Evolutionary conservation across 2,797 vertebrate genomes (phyloP).

Genomic region (Cuculus canorus): DNA sequence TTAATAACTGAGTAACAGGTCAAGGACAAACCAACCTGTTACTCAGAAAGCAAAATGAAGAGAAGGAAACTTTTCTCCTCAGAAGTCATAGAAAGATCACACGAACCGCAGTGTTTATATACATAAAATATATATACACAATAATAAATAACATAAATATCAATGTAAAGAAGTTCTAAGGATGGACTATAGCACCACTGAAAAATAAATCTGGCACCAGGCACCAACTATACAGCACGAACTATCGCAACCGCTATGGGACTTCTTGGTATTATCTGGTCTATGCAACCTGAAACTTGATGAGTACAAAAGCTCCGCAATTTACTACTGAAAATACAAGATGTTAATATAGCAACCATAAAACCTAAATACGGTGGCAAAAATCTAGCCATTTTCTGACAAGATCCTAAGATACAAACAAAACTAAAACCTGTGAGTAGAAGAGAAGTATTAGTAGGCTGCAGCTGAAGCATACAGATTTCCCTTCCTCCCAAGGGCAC

Average conservation of each 20-base stretch:
- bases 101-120: neutral
- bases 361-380: neutral
- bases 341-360: neutral
- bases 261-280: neutral
- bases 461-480: neutral
- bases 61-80: neutral
- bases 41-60: neutral
- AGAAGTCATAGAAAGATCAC: neutral
- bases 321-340: neutral
- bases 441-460: neutral
- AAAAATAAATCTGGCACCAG: neutral
- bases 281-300: neutral
- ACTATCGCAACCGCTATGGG: neutral
- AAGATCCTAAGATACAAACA: neutral
- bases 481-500: neutral
- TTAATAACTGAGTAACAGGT: neutral
- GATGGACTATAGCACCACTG: neutral
- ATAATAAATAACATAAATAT: neutral
- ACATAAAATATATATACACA: neutral
- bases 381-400: neutral
- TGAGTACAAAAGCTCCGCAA: neutral
- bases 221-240: neutral
- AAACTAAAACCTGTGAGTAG: neutral
- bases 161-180: neutral
- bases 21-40: neutral